Evolutionary conservation across 1,140 invertebrate genomes (phyloP), one percentile per base, ranked within the genome.

Genomic region (Trichogramma pretiosum): DNA sequence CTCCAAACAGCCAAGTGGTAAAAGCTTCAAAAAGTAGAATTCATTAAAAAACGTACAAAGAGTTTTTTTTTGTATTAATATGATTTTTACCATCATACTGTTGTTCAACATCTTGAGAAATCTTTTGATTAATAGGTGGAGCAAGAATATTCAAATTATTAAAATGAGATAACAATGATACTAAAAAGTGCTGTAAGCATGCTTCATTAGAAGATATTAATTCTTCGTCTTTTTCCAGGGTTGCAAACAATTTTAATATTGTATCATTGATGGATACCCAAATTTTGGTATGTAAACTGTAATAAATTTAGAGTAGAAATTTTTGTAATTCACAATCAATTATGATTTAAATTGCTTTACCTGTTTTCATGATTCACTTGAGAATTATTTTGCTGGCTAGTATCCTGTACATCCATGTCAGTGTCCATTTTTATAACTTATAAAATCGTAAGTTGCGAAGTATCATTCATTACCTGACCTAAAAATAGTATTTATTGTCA

Each of bases 1-100:
- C 54, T 8, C 65, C 66, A 53, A 69, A 71, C 4, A 71, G 42
- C 67, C 68, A 71, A 3, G 56, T 64, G n/a, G 63, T 62, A 39
- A 67, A 70, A 21, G 58, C 63, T 64, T 17, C 11, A 58, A 57
- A 51, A 42, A 37, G n/a, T 35, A 38, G 36, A 34, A 26, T 17
- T 54, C 35, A 37, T 46, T n/a, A 40, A 22, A n/a, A n/a, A 37
- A 50, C 32, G 3, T 3, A 48, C 21, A 49, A 13, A 17, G 32
- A 42, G 26, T 49, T 24, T 8, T 22, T 16, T 21, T 21, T 11
- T 40, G 24, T 16, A 35, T 16, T 19, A 13, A 18, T 48, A n/a
- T 5, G 36, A 14, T 40, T 13, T n/a, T 37, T 53, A 64, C 64
- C 63, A 33, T 53, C 41, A 48, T 65, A 64, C 50, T 59, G 55